Base-by-base conservation (phyloP, 2,113 vertebrate species). In the Hipposideros armiger region DNA sequence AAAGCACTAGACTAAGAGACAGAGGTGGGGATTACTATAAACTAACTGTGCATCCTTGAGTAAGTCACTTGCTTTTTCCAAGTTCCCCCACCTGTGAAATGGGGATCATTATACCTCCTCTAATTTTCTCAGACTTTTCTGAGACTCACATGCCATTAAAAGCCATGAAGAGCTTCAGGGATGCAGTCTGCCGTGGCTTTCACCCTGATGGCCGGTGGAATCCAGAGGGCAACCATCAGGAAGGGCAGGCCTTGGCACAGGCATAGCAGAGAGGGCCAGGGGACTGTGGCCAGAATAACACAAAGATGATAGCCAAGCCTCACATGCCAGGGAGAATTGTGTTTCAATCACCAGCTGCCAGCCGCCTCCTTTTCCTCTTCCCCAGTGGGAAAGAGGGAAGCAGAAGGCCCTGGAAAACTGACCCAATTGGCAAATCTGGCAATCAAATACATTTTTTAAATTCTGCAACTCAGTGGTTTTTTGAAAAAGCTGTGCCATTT, bases 361-460 rank as follows among this genome's bases (percentile, higher is more conserved):
- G 50, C 32, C 52, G 66, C 42, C 47, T 76, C 84, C 50, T 83
- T 70, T 96, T 94, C 82, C 95, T 90, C 56, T 85, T 82, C 81
- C 47, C 66, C 11, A 6, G n/a, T 54, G 16, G 56, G 54, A 94
- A 67, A 67, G 84, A 58, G 26, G 82, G 52, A 90, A 64, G 40
- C 7, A 28, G 8, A 36, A 80, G 72, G 88, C 76, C 36, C 54
- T 94, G 94, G 66, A 62, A 92, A 96, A 82, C 36, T 81, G 91
- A 91, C 40, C 40, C 30, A 93, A 42, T 52, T 78, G 90, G 85
- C 40, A 96, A 70, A 70, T 94, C 72, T 93, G 93, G 73, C 85
- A 92, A 72, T 56, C 22, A n/a, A 87, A 91, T 66, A 78, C 73
- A 72, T 96, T 95, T 97, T 96, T 93, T 0, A 89, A 94, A 96